phyloP scores from a whole-genome alignment of 2,888 invertebrate genomes.

The Heteropelma amictum region DNA sequence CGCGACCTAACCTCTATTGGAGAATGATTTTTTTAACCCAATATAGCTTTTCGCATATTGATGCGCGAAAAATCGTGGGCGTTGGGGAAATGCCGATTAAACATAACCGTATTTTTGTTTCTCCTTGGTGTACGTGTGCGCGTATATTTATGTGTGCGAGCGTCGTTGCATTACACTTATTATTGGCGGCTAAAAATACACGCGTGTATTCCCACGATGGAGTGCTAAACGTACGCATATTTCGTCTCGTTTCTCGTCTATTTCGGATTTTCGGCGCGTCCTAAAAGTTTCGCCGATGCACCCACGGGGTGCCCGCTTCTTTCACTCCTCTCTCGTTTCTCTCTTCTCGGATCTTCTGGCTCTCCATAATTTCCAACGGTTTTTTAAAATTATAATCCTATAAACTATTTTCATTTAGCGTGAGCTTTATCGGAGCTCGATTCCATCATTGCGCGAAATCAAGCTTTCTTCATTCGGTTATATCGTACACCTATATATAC shows the following conservation, averaged over 20 bases:
- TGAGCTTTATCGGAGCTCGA: background rate
- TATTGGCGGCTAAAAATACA: conserved; percentile 55
- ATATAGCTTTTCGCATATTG: background rate
- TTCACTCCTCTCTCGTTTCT: background rate
- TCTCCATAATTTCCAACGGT: background rate
- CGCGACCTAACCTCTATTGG: conserved; percentile 22
- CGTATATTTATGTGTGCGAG: background rate
- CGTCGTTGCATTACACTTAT: conserved; percentile 23
- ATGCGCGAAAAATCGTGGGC: conserved; percentile 33
- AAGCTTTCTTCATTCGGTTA: no score
- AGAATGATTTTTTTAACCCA: background rate
- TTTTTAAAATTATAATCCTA: background rate
- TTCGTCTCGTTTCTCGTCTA: conserved; percentile 44
- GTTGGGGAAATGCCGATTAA: conserved; percentile 17
- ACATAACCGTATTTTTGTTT: background rate
- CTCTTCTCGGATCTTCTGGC: background rate
- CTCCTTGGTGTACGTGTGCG: background rate
- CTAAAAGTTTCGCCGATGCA: conserved; percentile 40
- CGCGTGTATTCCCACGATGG: conserved; percentile 53
- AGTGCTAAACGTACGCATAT: conserved; percentile 37
- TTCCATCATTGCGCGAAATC: no score
- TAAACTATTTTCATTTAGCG: background rate
- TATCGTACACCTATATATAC: no score
- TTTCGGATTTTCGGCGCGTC: conserved; percentile 52
- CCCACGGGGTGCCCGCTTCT: background rate